These are phyloP conservation scores for Heptranchias perlo DNA, from an alignment of 2,113 vertebrate genomes.

Conservation along the genomic window DNA sequence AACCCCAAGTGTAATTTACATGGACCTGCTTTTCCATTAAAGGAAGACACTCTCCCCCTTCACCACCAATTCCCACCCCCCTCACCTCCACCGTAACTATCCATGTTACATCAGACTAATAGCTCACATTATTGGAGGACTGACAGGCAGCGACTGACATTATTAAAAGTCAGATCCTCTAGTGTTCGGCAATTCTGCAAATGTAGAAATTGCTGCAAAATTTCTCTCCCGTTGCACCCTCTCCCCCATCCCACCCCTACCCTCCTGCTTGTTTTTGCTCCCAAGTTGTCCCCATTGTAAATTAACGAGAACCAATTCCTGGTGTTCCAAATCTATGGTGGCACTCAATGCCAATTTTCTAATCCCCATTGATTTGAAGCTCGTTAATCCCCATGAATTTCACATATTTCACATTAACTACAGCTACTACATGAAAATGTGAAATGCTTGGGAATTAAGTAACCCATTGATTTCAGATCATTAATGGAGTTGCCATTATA, in stretches of 20 bases:
- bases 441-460: neutral
- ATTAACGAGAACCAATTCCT: neutral
- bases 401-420: neutral
- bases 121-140: neutral
- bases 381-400: neutral
- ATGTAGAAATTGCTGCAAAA: neutral
- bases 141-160: neutral
- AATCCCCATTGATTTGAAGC: neutral
- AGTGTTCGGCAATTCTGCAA: neutral
- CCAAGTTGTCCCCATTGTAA: neutral
- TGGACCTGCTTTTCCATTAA: neutral
- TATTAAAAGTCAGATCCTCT: neutral
- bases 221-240: neutral
- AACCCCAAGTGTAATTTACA: neutral
- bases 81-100: neutral
- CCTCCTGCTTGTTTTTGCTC: neutral
- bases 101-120: neutral
- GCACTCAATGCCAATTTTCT: neutral
- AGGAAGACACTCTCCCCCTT: neutral
- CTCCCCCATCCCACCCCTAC: neutral
- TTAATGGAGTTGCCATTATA: neutral
- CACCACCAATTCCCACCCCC: neutral
- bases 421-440: neutral
- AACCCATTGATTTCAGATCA: neutral
- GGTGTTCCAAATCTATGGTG: neutral